Evolutionary conservation across 2,797 vertebrate genomes (phyloP).

Genomic region (Phyllotis vaccarum): DNA sequence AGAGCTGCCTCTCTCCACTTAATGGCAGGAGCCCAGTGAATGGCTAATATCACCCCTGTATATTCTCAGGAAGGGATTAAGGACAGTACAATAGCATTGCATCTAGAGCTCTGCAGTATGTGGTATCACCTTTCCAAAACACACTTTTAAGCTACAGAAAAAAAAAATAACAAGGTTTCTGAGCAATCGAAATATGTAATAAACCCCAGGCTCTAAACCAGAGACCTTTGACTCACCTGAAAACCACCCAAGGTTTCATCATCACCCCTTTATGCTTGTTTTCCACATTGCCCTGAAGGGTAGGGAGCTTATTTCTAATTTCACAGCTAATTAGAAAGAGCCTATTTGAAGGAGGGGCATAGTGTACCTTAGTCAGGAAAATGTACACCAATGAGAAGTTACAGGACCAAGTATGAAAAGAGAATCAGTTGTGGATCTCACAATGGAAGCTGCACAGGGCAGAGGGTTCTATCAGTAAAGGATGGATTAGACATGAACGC

Average conservation of each 20-base stretch:
- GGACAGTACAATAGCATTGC: constrained; percentile 61
- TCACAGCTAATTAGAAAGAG: constrained; percentile 15
- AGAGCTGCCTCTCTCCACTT: constrained; percentile 38
- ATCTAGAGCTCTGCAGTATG: constrained; percentile 57
- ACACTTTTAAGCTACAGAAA: not conserved
- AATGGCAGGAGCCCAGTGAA: constrained; percentile 44
- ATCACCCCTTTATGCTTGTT: not conserved
- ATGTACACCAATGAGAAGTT: not conserved
- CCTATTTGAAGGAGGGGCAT: not conserved
- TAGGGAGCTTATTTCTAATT: not conserved
- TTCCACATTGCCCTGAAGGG: constrained; percentile 19
- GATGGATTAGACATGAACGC: not conserved
- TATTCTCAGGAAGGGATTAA: constrained; percentile 61
- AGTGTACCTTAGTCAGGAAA: constrained; percentile 27
- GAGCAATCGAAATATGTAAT: constrained; percentile 15
- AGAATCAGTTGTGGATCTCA: not conserved
- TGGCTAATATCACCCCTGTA: constrained; percentile 2
- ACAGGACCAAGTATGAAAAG: not conserved
- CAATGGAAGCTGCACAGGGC: not conserved
- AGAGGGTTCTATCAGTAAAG: not conserved
- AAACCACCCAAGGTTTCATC: not conserved
- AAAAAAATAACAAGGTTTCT: constrained; percentile 40
- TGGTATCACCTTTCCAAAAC: constrained; percentile 66
- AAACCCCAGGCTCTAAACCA: constrained; percentile 15
- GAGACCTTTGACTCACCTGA: not conserved